A percentile compares a stretch with the other conserved stretches of the same genome.
Conservation (phyloP, 2,888 invertebrate genomes). For the Embidobia sp. region DNA sequence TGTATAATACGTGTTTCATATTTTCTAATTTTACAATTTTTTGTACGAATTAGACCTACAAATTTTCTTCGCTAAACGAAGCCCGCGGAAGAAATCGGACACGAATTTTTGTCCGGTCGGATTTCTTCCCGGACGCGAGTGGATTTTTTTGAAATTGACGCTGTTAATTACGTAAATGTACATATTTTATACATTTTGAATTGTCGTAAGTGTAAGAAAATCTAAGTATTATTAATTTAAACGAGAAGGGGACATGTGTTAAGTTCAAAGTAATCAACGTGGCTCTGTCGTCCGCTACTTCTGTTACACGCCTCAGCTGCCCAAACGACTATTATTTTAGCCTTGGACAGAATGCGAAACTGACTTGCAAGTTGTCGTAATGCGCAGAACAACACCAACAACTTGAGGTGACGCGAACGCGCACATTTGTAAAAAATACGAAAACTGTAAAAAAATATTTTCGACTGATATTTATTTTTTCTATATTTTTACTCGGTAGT, state of each 20-base stretch:
- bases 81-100: not conserved
- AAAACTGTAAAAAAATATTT: slow-evolving; percentile 20
- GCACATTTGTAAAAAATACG: slow-evolving; percentile 28
- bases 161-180: slow-evolving; percentile 51
- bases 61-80: slow-evolving; percentile 13
- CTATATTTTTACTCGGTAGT: slow-evolving; percentile 59
- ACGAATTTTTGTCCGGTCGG: too few species aligned
- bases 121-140: too few species aligned
- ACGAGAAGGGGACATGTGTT: slow-evolving; percentile 10
- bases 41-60: slow-evolving; percentile 48
- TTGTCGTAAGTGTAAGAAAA: slow-evolving; percentile 49
- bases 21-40: slow-evolving; percentile 61
- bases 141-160: slow-evolving; percentile 9
- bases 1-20: slow-evolving; percentile 41
- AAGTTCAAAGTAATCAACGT: slow-evolving; percentile 17
- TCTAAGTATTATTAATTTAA: slow-evolving; percentile 59
- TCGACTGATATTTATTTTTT: slow-evolving; percentile 37
- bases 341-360: slow-evolving; percentile 62
- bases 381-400: slow-evolving; percentile 40
- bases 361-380: slow-evolving; percentile 17
- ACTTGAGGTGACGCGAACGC: slow-evolving; percentile 13
- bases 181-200: slow-evolving; percentile 52
- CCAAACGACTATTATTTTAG: slow-evolving; percentile 49
- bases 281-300: slow-evolving; percentile 37
- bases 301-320: slow-evolving; percentile 57